These are phyloP conservation scores for Dyspetes luteomarginatus DNA, from an alignment of 2,888 invertebrate species.

Conservation along the genomic window DNA sequence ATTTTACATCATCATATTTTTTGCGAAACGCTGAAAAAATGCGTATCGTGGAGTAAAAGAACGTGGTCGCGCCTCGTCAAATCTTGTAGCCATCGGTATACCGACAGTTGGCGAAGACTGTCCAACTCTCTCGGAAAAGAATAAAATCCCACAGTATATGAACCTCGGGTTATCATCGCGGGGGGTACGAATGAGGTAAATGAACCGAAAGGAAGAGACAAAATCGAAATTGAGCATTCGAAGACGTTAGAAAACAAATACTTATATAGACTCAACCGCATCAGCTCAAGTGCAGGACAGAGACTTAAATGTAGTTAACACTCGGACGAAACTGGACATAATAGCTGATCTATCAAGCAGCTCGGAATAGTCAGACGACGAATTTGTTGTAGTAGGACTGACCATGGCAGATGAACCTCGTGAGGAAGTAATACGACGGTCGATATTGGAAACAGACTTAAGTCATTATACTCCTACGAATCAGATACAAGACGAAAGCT, in stretches of 20 bases:
- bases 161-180: conserved; percentile 17
- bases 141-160: conserved; percentile 19
- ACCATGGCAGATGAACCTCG: background rate
- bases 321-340: background rate
- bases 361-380: background rate
- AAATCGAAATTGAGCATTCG: conserved; percentile 48
- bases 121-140: conserved; percentile 45
- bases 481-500: background rate
- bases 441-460: background rate
- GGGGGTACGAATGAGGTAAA: conserved; percentile 23
- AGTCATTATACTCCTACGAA: background rate
- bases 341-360: background rate
- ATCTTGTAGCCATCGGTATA: too few species aligned
- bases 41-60: too few species aligned
- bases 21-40: too few species aligned
- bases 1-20: too few species aligned
- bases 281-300: background rate
- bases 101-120: too few species aligned
- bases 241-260: conserved; percentile 6
- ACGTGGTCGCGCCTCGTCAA: too few species aligned
- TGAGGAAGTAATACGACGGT: background rate
- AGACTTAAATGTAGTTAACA: background rate
- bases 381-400: background rate
- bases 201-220: conserved; percentile 9
- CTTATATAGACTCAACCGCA: background rate